Conservation (phyloP, 2,113 vertebrate species). For the cat (Felis catus) region F.catus_Fca126_mat1.0 CM031426.1:29601501-29602000, state of each 20-base stretch:
- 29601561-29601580: neutral
- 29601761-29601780: neutral
- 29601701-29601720: neutral
- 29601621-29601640: neutral
- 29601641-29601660: neutral
- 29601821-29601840: fast-evolving
- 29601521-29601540: neutral
- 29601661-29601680: neutral
- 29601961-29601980: fast-evolving
- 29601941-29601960: fast-evolving
- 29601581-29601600: fast-evolving
- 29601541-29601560: neutral
- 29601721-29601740: neutral
- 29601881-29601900: neutral
- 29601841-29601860: fast-evolving
- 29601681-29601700: neutral
- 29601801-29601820: neutral
- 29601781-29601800: neutral
- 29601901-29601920: neutral
- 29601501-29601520: neutral
- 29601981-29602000: neutral
- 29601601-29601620: fast-evolving
- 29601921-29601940: fast-evolving
- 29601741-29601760: neutral
- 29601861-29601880: neutral